Evolutionary conservation across 2,888 invertebrate species (phyloP), one percentile per base, ranked within the genome.

Genomic region (Lymantria monacha): DNA sequence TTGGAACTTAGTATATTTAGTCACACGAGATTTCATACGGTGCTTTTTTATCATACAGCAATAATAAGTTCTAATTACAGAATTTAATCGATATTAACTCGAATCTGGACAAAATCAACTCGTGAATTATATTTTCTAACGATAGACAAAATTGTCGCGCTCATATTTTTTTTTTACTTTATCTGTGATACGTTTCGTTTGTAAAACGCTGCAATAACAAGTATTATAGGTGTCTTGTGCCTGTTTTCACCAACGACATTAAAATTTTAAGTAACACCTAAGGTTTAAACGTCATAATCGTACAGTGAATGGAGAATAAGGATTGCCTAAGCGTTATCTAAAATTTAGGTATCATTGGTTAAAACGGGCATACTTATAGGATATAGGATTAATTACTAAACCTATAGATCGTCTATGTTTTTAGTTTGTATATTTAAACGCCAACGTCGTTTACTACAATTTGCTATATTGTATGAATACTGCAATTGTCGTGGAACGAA

Each of bases 171-270:
- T 5, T 22, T 22, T 55, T 79, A 76, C 72, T 70, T 81, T 81
- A 81, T 89, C 89, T 90, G 89, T 90, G 89, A 90, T 89, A 89
- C 79, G 75, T 83, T 86, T 80, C 73, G 78, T 86, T 85, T 76
- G 76, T 81, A 81, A 80, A 81, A 76, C 77, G 59, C 79, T 81
- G 84, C 85, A 84, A 85, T 86, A 85, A 82, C 74, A 59, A 81
- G 79, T 83, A 81, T 82, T 81, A 72, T 77, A 79, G 64, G 70
- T 70, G 67, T 69, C 59, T 70, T 60, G 5, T 22, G 22, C 22
- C 22, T 2, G 22, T 22, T 22, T 22, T 22, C 22, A 22, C 22
- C 5, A 22, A 22, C 22, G 22, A 22, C 22, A 22, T 5, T 5
- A 3, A 22, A 22, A 22, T 22, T 22, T 22, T 22, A 22, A 5